phyloP scores from a whole-genome alignment of 92 coral and sea anemone species.

The Scolanthus callimorphus region DNA sequence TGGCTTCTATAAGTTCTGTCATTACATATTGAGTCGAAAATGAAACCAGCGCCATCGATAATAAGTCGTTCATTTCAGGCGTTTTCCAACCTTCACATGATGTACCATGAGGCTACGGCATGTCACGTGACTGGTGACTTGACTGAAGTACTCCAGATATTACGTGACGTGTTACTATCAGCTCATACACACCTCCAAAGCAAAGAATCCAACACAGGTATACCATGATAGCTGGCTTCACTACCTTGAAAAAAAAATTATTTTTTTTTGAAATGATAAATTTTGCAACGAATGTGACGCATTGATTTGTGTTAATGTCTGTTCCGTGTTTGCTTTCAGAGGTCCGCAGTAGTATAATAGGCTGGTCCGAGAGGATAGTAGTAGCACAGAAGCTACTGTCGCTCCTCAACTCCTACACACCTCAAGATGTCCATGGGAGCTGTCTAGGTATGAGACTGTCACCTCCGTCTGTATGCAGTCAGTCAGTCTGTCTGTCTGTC shows the following conservation, averaged over 20 bases:
- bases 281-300: no score
- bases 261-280: no score
- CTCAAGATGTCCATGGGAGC: constrained; percentile 77
- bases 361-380: constrained; percentile 93
- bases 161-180: constrained; percentile 71
- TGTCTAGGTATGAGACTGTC: constrained; percentile 90
- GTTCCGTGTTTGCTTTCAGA: constrained; percentile 65
- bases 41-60: no score
- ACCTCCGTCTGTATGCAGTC: no score
- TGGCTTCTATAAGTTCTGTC: no score
- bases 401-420: constrained; percentile 91
- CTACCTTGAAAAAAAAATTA: no score
- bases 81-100: constrained; percentile 90
- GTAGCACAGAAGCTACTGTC: constrained; percentile 94
- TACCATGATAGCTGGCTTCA: not conserved
- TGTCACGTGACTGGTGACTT: constrained; percentile 99
- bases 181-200: constrained; percentile 85
- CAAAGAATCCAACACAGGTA: no score
- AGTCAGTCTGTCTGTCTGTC: no score
- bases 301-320: no score
- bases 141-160: constrained; percentile 79
- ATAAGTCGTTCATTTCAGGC: no score
- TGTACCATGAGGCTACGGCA: constrained; percentile 99
- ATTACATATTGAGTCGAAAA: no score
- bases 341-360: constrained; percentile 83